Percentiles rank a stretch among this genome's conserved stretches.
Evolutionary conservation across 2,113 vertebrate species (phyloP).

Genomic region (Oplegnathus fasciatus): DNA sequence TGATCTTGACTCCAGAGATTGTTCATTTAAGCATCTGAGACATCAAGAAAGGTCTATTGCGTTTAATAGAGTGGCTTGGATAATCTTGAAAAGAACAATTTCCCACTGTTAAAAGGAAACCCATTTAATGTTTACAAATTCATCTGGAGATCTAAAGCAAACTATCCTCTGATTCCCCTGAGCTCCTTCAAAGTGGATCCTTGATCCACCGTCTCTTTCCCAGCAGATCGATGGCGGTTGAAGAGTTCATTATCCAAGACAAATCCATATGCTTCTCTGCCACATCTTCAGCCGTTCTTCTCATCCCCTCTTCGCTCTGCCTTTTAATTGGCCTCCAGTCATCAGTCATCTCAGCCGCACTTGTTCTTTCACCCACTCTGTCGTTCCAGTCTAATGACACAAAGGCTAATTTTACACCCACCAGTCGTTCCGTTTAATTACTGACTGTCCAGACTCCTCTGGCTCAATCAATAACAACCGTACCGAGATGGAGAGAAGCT

Average conservation of each 20-base stretch:
- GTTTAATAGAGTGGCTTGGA: conserved; percentile 22
- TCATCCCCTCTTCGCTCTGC: conserved; percentile 58
- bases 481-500: conserved; percentile 59
- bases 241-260: conserved; percentile 79
- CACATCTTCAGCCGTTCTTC: conserved; percentile 60
- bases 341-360: conserved; percentile 77
- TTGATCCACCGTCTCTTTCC: conserved; percentile 59
- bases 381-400: conserved; percentile 83
- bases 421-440: conserved; percentile 86
- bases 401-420: conserved; percentile 87
- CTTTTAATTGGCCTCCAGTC: conserved; percentile 79
- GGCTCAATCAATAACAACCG: conserved; percentile 81
- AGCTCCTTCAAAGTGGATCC: conserved; percentile 58
- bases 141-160: conserved; percentile 54
- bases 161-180: conserved; percentile 47
- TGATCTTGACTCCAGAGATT: conserved; percentile 29
- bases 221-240: conserved; percentile 73
- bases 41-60: conserved; percentile 20
- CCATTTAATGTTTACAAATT: conserved; percentile 61
- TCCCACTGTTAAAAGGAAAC: conserved; percentile 41
- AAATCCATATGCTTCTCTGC: conserved; percentile 70
- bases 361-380: conserved; percentile 72
- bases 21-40: conserved; percentile 44
- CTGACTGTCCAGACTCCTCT: conserved; percentile 81
- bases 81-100: conserved; percentile 48